Conservation (phyloP, 2,113 vertebrate genomes). For the Empidonax alnorum region DNA sequence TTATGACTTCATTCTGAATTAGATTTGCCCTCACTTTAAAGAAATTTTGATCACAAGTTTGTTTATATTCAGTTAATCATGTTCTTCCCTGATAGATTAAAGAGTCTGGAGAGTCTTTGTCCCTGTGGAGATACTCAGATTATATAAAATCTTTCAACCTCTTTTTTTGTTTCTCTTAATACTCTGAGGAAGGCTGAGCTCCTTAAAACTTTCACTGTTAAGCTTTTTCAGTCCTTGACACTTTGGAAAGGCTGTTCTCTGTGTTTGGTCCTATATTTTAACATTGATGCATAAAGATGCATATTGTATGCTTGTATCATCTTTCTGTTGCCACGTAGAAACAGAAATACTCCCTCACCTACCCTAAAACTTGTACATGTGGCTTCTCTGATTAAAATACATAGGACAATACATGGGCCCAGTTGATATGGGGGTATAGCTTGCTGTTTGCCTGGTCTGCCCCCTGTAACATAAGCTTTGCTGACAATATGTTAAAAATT, state of each 20-base stretch:
- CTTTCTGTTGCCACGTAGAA: background rate
- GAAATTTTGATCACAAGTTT: background rate
- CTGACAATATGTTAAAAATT: background rate
- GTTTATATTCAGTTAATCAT: constrained; percentile 25
- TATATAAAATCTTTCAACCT: background rate
- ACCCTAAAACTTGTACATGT: background rate
- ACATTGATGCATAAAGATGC: background rate
- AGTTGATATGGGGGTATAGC: background rate
- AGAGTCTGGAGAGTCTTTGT: background rate
- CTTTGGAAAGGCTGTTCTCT: background rate
- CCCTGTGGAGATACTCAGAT: background rate
- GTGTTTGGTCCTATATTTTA: background rate
- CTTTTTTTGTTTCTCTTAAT: background rate
- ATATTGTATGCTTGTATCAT: background rate
- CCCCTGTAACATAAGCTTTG: background rate
- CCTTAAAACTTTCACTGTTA: background rate
- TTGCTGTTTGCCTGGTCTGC: background rate
- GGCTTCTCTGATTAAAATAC: background rate
- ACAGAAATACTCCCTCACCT: background rate
- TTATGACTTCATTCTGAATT: background rate
- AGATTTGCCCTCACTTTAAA: background rate
- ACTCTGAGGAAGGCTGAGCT: background rate
- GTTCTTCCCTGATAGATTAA: background rate
- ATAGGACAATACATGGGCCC: background rate
- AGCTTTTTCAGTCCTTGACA: background rate